These are phyloP conservation scores for Ramazzottius varieornatus DNA, from an alignment of 2,888 invertebrate species.

Conservation along the genomic window DNA sequence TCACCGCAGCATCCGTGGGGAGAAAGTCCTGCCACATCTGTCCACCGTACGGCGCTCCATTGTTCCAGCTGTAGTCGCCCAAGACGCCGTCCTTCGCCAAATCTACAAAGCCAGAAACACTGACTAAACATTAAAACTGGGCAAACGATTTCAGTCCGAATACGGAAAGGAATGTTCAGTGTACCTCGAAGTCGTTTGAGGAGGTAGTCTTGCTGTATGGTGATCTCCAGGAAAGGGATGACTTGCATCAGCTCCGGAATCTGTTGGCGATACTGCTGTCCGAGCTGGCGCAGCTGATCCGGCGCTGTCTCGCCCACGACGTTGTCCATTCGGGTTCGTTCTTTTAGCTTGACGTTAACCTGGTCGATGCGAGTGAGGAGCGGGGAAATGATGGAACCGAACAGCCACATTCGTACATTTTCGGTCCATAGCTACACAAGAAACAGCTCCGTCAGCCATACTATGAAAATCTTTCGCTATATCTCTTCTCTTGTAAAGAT, in stretches of 20 bases:
- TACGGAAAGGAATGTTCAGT: background rate
- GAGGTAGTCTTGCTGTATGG: background rate
- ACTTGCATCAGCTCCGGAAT: background rate
- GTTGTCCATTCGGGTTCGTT: background rate
- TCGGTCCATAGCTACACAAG: background rate
- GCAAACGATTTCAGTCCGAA: background rate
- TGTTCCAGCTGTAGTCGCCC: background rate
- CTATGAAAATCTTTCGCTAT: background rate
- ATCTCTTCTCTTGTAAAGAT: no score
- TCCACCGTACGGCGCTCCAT: background rate
- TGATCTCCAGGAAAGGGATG: background rate
- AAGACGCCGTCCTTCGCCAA: background rate
- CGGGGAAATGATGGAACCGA: background rate
- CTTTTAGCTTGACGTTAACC: background rate
- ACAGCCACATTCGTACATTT: background rate
- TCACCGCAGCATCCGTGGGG: background rate
- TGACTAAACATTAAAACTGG: no score
- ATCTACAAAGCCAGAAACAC: background rate
- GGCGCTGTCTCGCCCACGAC: background rate
- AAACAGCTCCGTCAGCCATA: background rate
- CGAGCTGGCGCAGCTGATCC: background rate
- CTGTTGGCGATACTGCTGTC: background rate
- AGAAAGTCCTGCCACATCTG: constrained; percentile 1
- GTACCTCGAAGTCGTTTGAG: background rate
- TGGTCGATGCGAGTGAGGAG: background rate